phyloP scores from a whole-genome alignment of 2,797 vertebrate genomes.

The Cottoperca gobio region DNA sequence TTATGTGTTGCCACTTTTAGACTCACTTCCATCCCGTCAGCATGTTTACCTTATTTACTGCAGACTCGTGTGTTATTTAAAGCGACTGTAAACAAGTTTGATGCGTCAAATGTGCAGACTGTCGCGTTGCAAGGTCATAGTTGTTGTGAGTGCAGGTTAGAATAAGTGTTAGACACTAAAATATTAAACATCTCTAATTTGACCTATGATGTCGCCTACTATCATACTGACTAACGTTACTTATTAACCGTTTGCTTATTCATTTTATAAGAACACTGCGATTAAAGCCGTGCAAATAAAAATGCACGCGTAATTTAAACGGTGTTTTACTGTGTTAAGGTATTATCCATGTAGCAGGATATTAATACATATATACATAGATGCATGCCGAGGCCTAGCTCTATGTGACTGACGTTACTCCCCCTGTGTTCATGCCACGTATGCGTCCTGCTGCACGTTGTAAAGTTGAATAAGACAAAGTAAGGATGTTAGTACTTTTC shows the following conservation, averaged over 20 bases:
- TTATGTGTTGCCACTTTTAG: neutral
- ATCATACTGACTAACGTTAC: too few species aligned
- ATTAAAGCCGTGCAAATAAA: too few species aligned
- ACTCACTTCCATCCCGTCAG: fast-evolving
- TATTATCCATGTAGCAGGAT: too few species aligned
- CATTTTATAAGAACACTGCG: too few species aligned
- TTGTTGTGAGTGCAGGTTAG: neutral
- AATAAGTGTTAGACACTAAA: neutral
- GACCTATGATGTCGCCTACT: neutral
- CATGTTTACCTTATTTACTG: too few species aligned
- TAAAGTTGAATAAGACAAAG: neutral
- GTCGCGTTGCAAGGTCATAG: neutral
- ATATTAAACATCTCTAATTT: too few species aligned
- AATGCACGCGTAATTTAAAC: fast-evolving
- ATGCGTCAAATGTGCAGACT: neutral
- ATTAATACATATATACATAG: fast-evolving
- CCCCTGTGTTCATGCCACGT: conserved; percentile 2
- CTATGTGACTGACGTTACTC: too few species aligned
- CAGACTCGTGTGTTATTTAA: too few species aligned
- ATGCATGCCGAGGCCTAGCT: neutral
- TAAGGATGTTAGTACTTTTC: too few species aligned
- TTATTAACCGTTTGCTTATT: neutral
- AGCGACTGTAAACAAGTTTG: neutral
- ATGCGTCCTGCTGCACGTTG: neutral
- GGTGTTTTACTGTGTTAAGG: too few species aligned